phyloP scores from a whole-genome alignment of 2,113 vertebrate genomes.

The Lynx canadensis region DNA sequence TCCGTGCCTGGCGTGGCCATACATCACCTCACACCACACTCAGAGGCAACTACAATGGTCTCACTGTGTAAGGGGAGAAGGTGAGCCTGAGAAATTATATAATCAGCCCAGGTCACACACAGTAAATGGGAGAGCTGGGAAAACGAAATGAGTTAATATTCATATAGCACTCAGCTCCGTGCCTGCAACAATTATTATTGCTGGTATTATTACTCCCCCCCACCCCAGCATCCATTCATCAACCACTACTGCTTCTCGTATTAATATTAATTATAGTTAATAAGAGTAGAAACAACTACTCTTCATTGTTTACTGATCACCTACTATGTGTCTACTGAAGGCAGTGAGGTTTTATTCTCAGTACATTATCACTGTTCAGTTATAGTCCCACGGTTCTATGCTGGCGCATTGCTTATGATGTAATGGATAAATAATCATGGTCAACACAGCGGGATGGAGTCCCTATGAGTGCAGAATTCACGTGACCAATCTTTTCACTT shows the following conservation, averaged over 20 bases:
- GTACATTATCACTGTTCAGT: not conserved
- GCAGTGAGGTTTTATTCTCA: not conserved
- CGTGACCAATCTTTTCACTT: not conserved
- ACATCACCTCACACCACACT: not conserved
- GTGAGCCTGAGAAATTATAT: not conserved
- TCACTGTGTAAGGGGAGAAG: not conserved
- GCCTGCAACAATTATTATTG: not conserved
- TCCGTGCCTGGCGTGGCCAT: fast-evolving
- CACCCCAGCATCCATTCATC: too few species aligned
- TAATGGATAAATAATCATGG: not conserved
- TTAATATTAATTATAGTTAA: not conserved
- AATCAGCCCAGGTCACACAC: not conserved
- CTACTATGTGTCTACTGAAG: too few species aligned
- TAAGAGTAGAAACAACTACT: not conserved
- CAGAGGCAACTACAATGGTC: not conserved
- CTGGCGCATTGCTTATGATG: not conserved
- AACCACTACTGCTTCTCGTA: not conserved
- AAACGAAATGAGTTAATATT: not conserved
- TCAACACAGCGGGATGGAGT: too few species aligned
- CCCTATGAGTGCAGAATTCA: fast-evolving
- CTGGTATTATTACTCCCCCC: not conserved
- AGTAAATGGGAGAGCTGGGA: not conserved
- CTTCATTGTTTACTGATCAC: not conserved
- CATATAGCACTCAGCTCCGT: not conserved
- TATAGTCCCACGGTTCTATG: not conserved